Evolutionary conservation across 2,888 invertebrate species (phyloP), one percentile per base, ranked within the genome.

Genomic region (Lingula anatina): DNA sequence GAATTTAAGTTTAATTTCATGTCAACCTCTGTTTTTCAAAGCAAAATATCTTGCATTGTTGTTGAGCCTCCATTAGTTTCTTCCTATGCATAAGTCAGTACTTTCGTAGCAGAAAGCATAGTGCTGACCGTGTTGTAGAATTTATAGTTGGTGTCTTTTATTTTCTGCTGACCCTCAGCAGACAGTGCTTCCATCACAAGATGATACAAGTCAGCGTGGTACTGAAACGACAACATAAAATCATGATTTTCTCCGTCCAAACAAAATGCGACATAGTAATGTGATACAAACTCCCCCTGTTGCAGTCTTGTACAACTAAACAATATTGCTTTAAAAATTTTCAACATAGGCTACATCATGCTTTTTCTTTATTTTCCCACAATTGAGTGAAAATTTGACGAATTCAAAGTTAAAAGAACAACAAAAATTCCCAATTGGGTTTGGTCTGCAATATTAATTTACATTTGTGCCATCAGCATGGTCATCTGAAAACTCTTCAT

Each of bases 191-290:
- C 61, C 52, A 50, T 49, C 9, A 65, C 39, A 47, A 70, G 50
- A 54, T 75, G 73, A 54, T 73, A 73, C 50, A 75, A 49, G 54
- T 74, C 70, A 9, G 74, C 71, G 41, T 66, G 65, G 60, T 70
- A 73, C 73, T 75, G 66, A 28, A 69, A 68, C 25, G 44, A 35
- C 48, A 9, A 31, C 31, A 31, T 12, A 31, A 31, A 31, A n/a
- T n/a, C n/a, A n/a, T n/a, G n/a, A n/a, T n/a, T n/a, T n/a, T n/a
- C n/a, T n/a, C n/a, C n/a, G n/a, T n/a, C n/a, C n/a, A n/a, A n/a
- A n/a, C n/a, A n/a, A n/a, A n/a, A n/a, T n/a, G n/a, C n/a, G n/a
- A n/a, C n/a, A n/a, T n/a, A n/a, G n/a, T n/a, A n/a, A n/a, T n/a
- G n/a, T n/a, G n/a, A n/a, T n/a, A n/a, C n/a, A n/a, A n/a, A n/a